Evolutionary conservation across 2,888 invertebrate species (phyloP), one percentile per base, ranked within the genome.

Genomic region (Ganaspis brasiliensis): DNA sequence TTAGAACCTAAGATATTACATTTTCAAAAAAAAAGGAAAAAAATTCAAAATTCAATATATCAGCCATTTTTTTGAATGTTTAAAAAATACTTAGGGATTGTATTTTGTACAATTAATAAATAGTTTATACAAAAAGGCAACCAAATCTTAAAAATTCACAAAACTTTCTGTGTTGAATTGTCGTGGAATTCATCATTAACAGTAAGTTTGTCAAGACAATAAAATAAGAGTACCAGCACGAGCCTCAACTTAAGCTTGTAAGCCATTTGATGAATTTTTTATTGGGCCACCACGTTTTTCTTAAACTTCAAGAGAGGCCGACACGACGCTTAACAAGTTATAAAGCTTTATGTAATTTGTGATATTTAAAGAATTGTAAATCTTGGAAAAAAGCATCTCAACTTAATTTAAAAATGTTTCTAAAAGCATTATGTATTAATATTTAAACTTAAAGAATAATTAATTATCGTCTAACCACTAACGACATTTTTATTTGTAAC

Each of bases 401-500:
- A 31, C 21, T 63, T 37, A 21, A 21, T 21, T 14, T 63, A 6
- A 12, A 40, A 16, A 61, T 37, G 37, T 12, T 63, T 2, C 14
- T 14, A 14, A 40, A 19, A 63, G 24, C 12, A 24, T n/a, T n/a
- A n/a, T 61, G 10, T 16, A 31, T 61, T 35, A 37, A 19, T 37
- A 40, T 63, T 19, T 26, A 26, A 63, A 63, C 40, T 40, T 37
- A 19, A 21, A 63, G 63, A 63, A 37, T 37, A 37, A 35, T 37
- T n/a, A 16, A 52, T 52, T 21, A 19, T 63, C 37, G 21, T 16
- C 19, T 63, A 63, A 63, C 37, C 19, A 35, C 63, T 21, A 35
- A 16, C n/a, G n/a, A n/a, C n/a, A 14, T 37, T 40, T 63, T 9
- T 14, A 37, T 12, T n/a, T n/a, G n/a, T n/a, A n/a, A n/a, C n/a